Percentiles rank a stretch among this genome's conserved stretches.
These are phyloP conservation scores for Serranus cabrilla DNA, from an alignment of 2,797 vertebrate genomes.

Conservation along the genomic window DNA sequence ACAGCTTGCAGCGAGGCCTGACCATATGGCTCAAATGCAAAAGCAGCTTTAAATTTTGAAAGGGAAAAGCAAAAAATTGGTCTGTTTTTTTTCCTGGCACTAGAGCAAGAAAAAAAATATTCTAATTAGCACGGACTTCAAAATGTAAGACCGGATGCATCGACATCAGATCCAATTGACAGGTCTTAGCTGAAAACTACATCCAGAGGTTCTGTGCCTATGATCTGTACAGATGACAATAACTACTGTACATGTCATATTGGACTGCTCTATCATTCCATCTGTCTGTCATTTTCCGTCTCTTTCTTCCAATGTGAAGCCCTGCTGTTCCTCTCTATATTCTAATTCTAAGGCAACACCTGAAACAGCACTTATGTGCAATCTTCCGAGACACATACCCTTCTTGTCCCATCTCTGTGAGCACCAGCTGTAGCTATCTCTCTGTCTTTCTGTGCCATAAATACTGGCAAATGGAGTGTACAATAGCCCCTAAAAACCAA, in stretches of 20 bases:
- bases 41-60: constrained; percentile 45
- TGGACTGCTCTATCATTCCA: constrained; percentile 12
- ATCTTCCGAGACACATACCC: constrained; percentile 58
- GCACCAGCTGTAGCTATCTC: constrained; percentile 45
- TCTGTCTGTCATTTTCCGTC: constrained; percentile 40
- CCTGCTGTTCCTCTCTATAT: constrained; percentile 51
- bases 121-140: constrained; percentile 42
- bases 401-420: constrained; percentile 47
- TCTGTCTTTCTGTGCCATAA: constrained; percentile 59
- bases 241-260: constrained; percentile 7
- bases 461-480: constrained; percentile 72
- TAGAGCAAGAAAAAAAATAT: constrained; percentile 43
- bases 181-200: not conserved
- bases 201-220: not conserved
- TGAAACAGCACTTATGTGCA: constrained; percentile 68
- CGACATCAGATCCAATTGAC: constrained; percentile 18
- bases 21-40: constrained; percentile 73
- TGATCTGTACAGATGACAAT: not conserved
- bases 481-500: constrained; percentile 77
- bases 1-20: constrained; percentile 70
- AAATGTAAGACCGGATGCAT: constrained; percentile 16
- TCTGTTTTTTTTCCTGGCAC: constrained; percentile 48
- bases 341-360: constrained; percentile 55
- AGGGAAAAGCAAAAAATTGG: constrained; percentile 25
- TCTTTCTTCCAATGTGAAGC: constrained; percentile 21